phyloP scores from a whole-genome alignment of 1,140 invertebrate species.

The Pogonus chalceus region DNA sequence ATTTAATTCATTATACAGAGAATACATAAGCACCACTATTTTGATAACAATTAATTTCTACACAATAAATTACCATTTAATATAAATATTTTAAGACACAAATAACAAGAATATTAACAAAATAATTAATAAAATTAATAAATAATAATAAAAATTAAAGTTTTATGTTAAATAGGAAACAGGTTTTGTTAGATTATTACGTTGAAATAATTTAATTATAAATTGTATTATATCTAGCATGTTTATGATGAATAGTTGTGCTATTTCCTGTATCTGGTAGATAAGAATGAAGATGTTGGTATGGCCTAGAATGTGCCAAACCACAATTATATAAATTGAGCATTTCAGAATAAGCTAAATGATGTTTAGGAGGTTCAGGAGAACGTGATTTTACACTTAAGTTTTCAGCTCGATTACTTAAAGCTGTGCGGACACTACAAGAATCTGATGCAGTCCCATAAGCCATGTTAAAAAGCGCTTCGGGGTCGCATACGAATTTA shows the following conservation, averaged over 20 bases:
- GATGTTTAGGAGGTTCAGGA: constrained; percentile 19
- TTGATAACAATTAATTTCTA: neutral
- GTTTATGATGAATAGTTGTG: neutral
- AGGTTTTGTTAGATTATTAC: neutral
- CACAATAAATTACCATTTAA: neutral
- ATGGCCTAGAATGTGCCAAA: constrained; percentile 26
- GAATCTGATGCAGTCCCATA: constrained; percentile 34
- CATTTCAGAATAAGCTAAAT: constrained; percentile 34
- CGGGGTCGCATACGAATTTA: constrained; percentile 91
- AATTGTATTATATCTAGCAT: neutral
- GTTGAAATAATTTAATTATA: neutral
- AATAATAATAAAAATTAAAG: no score
- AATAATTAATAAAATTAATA: no score
- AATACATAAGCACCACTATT: constrained; percentile 3
- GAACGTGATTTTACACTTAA: constrained; percentile 13
- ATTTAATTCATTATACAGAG: neutral
- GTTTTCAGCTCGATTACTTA: constrained; percentile 20
- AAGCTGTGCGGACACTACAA: constrained; percentile 13
- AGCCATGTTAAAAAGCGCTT: constrained; percentile 84
- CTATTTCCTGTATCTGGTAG: neutral
- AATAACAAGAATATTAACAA: neutral
- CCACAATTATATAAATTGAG: constrained; percentile 35
- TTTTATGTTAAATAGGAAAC: no score
- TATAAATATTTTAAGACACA: neutral
- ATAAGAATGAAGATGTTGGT: constrained; percentile 33